Conservation (phyloP, 2,888 invertebrate species). For the Melitaea athalia region DNA sequence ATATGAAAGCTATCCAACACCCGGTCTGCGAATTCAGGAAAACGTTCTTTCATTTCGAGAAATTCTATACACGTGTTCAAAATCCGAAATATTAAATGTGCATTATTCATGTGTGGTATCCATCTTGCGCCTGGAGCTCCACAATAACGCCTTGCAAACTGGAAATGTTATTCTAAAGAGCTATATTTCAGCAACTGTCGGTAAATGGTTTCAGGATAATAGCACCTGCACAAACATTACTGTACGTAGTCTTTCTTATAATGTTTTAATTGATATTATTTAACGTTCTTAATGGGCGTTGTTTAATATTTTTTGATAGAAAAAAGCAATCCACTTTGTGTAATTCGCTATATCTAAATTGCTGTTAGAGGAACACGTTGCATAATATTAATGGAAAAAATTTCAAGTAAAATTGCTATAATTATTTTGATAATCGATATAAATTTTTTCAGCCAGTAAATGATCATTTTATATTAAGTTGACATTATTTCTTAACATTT, state of each 20-base stretch:
- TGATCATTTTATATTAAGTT: too few relatives aligned
- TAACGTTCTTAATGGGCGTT: background rate
- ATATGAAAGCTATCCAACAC: background rate
- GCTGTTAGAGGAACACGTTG: too few relatives aligned
- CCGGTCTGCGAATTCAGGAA: background rate
- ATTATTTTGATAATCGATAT: too few relatives aligned
- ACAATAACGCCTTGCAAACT: conserved; percentile 35
- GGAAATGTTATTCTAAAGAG: conserved; percentile 37
- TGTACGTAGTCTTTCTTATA: background rate
- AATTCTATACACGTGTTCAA: conserved; percentile 43
- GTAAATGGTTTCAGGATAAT: conserved; percentile 27
- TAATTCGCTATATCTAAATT: too few relatives aligned
- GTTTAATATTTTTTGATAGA: background rate
- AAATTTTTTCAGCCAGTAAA: too few relatives aligned
- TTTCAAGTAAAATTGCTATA: background rate
- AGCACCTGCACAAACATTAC: conserved; percentile 18
- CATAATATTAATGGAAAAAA: background rate
- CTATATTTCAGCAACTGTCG: conserved; percentile 32
- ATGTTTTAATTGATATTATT: background rate
- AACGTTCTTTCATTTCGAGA: conserved; percentile 32
- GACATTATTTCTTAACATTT: too few relatives aligned
- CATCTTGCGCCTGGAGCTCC: conserved; percentile 32
- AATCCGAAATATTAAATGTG: conserved; percentile 46
- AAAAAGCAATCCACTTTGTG: background rate
- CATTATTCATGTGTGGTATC: conserved; percentile 42